Evolutionary conservation across 2,113 vertebrate species (phyloP).

Genomic region (Percopsis transmontana): DNA sequence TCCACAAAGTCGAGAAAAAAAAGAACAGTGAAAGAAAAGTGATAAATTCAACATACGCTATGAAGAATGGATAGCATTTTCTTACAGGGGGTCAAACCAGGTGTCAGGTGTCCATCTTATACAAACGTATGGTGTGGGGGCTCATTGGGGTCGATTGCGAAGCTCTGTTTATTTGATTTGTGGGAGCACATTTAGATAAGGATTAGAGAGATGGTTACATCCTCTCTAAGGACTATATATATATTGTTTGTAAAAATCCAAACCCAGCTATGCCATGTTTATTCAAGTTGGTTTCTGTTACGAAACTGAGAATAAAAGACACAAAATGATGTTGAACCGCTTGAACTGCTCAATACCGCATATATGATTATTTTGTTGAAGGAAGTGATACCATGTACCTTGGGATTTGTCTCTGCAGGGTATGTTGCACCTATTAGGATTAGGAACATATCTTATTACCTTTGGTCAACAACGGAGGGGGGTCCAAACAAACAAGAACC

Average conservation of each 20-base stretch:
- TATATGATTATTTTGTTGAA: slow-evolving; percentile 38
- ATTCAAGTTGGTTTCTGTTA: slow-evolving; percentile 14
- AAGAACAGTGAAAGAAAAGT: slow-evolving; percentile 10
- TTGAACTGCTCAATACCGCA: no score
- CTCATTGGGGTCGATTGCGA: slow-evolving; percentile 53
- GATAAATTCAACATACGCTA: slow-evolving; percentile 23
- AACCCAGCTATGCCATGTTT: slow-evolving; percentile 19
- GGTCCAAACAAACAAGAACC: slow-evolving; percentile 59
- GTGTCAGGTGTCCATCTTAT: slow-evolving; percentile 52
- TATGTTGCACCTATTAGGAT: slow-evolving; percentile 64
- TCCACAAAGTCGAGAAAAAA: slow-evolving; percentile 29
- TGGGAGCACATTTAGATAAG: slow-evolving; percentile 21
- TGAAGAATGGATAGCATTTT: slow-evolving; percentile 31
- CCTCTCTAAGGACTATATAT: slow-evolving; percentile 6
- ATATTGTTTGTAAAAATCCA: slow-evolving; percentile 36
- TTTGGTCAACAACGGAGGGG: slow-evolving; percentile 65
- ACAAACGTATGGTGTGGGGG: slow-evolving; percentile 56
- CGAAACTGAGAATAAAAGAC: no score
- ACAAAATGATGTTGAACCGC: no score
- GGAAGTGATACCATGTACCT: no score
- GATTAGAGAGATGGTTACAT: slow-evolving; percentile 23
- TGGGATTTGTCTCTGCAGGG: slow-evolving; percentile 38
- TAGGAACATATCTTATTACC: slow-evolving; percentile 58
- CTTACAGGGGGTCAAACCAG: slow-evolving; percentile 50
- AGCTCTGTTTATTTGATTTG: slow-evolving; percentile 33